phyloP scores from a whole-genome alignment of 1,140 invertebrate species.

The Glossosoma conforme region DNA sequence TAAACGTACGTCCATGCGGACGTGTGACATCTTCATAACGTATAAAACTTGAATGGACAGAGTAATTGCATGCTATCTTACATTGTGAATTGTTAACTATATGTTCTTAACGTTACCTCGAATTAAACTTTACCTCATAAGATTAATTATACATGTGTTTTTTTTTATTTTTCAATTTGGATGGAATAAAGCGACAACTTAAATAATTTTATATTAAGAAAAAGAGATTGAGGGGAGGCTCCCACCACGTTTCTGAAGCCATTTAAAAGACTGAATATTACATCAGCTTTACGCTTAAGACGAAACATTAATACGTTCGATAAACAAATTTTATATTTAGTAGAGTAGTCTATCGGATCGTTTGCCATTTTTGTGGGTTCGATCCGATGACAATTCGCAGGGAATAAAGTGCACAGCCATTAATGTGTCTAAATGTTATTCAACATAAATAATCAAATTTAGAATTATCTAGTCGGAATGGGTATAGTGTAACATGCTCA shows the following conservation, averaged over 20 bases:
- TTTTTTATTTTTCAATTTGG: too few species aligned
- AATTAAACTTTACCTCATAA: conserved; percentile 28
- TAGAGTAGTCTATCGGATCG: too few species aligned
- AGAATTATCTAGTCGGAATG: too few species aligned
- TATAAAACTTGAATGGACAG: conserved; percentile 32
- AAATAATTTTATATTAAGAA: conserved; percentile 17
- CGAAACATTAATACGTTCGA: too few species aligned
- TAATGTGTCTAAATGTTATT: conserved; percentile 8
- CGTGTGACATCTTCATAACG: conserved; percentile 8
- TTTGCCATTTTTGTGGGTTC: too few species aligned
- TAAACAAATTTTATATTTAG: too few species aligned
- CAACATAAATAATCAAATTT: too few species aligned
- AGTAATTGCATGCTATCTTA: conserved; percentile 32
- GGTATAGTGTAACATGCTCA: too few species aligned
- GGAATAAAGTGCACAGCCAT: conserved; percentile 28
- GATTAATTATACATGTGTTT: conserved; percentile 28
- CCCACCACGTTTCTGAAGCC: too few species aligned
- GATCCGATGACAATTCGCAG: neutral
- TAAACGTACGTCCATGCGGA: conserved; percentile 12
- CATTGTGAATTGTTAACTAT: conserved; percentile 28
- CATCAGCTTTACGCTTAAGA: too few species aligned
- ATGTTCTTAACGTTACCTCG: conserved; percentile 14
- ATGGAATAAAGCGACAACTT: conserved; percentile 31
- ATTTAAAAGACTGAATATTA: too few species aligned
- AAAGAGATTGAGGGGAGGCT: too few species aligned